Evolutionary conservation across 30 jellyfish, hydroid and myxozoan genomes (phyloP).

Genomic region (Aurelia coerulea): DNA sequence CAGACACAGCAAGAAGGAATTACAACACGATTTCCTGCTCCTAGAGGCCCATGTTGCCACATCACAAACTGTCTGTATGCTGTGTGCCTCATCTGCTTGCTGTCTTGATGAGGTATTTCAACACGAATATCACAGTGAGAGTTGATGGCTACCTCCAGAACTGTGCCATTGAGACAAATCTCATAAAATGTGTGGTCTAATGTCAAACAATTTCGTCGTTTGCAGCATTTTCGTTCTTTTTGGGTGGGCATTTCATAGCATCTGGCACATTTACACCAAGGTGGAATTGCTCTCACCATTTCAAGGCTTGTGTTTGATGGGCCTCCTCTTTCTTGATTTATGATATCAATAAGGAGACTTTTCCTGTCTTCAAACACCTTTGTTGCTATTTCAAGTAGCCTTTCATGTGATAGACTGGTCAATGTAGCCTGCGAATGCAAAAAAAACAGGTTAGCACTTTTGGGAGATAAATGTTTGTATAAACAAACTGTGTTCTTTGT

Average conservation of each 20-base stretch:
- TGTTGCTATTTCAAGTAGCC: not conserved
- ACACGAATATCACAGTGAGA: not conserved
- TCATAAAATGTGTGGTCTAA: not conserved
- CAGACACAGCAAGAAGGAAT: slow-evolving; percentile 21
- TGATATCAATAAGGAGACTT: not conserved
- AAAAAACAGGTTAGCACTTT: not conserved
- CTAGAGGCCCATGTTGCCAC: slow-evolving; percentile 20
- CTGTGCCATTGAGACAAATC: not conserved
- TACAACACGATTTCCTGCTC: slow-evolving; percentile 9
- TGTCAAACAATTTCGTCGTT: not conserved
- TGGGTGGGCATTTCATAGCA: not conserved
- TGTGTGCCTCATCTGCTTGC: slow-evolving; percentile 9
- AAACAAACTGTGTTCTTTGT: not conserved
- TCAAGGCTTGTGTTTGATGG: not conserved
- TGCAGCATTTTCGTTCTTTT: not conserved
- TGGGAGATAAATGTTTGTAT: not conserved
- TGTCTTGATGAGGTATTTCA: slow-evolving; percentile 2
- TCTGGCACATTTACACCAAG: not conserved
- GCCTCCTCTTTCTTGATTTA: not conserved
- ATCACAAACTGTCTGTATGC: slow-evolving; percentile 3
- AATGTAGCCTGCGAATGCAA: not conserved
- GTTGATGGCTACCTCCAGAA: slow-evolving; percentile 4
- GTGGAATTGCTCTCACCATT: not conserved
- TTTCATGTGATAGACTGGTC: not conserved
- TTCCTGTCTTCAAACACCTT: not conserved